Percentiles rank a stretch among this genome's conserved stretches.
Evolutionary conservation across 2,113 vertebrate genomes (phyloP).

Genomic region (Clarias gariepinus): DNA sequence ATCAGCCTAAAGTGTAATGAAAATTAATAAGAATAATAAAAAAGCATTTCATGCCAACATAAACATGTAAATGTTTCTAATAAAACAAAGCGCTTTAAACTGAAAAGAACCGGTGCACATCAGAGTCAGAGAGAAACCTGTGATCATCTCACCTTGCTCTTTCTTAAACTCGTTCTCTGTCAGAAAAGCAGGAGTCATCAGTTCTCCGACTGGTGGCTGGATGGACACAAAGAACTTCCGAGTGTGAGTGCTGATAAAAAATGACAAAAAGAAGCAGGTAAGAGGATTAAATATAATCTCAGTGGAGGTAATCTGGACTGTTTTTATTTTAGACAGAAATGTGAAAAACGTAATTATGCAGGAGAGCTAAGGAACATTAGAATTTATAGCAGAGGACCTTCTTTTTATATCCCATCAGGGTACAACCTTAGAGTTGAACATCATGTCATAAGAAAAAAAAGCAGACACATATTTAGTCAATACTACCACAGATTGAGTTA

Average conservation of each 20-base stretch:
- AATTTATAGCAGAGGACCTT: neutral
- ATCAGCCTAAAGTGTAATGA: neutral
- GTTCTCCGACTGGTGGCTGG: slow-evolving; percentile 93
- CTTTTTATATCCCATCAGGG: neutral
- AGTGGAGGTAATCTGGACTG: neutral
- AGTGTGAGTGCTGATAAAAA: slow-evolving; percentile 80
- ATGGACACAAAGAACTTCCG: slow-evolving; percentile 95
- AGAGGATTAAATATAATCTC: neutral
- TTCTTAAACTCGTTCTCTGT: slow-evolving; percentile 97
- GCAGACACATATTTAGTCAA: neutral
- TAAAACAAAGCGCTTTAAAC: neutral
- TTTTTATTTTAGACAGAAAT: neutral
- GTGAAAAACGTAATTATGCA: neutral
- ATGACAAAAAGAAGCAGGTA: neutral
- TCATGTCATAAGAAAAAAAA: neutral
- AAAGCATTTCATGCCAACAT: neutral
- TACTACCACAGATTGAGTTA: neutral
- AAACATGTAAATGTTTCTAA: neutral
- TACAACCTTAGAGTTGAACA: neutral
- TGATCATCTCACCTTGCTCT: slow-evolving; percentile 84
- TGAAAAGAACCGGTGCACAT: neutral
- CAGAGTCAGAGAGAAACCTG: neutral
- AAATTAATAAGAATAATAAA: neutral
- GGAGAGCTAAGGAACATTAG: neutral
- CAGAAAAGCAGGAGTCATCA: slow-evolving; percentile 92